phyloP scores from a whole-genome alignment of 2,797 vertebrate species.

The Xenops minutus region DNA sequence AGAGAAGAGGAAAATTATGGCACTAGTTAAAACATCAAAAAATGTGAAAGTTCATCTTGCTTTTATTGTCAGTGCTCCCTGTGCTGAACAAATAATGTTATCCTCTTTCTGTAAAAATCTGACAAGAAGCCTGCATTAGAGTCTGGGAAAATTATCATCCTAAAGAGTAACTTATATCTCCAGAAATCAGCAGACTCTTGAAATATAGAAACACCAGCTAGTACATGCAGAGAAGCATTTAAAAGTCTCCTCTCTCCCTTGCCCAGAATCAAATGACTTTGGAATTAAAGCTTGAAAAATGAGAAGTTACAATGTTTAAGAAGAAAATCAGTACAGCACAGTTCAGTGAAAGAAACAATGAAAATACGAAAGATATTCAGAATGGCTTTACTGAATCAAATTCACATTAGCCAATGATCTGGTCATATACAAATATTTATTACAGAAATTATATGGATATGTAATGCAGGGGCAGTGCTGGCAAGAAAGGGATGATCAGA shows the following conservation, averaged over 20 bases:
- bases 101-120: not conserved
- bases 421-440: not conserved
- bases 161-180: not conserved
- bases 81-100: not conserved
- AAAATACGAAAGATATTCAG: not conserved
- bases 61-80: not conserved
- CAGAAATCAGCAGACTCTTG: not conserved
- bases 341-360: not conserved
- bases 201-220: not conserved
- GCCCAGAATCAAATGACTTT: not conserved
- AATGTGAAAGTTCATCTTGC: not conserved
- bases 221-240: not conserved
- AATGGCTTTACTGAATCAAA: not conserved
- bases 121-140: not conserved
- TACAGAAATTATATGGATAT: not conserved
- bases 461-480: not conserved
- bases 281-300: not conserved
- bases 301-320: not conserved
- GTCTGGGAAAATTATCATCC: not conserved
- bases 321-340: not conserved
- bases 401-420: not conserved
- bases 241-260: not conserved
- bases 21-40: not conserved
- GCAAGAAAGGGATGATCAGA: not conserved
- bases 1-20: not conserved